Evolutionary conservation across 2,113 vertebrate genomes (phyloP), one percentile per base, ranked within the genome.

Genomic region (Sciurus niger): DNA sequence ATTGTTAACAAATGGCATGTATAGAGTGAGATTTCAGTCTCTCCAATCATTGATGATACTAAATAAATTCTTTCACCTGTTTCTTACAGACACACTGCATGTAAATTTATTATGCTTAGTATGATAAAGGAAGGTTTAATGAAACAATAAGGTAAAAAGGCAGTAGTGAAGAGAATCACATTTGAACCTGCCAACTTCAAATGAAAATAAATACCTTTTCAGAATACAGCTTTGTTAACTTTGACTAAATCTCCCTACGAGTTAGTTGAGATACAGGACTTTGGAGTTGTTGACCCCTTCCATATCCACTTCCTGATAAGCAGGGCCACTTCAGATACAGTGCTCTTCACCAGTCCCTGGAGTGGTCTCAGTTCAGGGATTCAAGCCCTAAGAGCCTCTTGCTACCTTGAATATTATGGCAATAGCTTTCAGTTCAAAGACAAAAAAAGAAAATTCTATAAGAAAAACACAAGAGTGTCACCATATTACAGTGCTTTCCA

Each of bases 391-490:
- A 51, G 34, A 74, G 2, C 3, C 68, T 89, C 63, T 73, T 51
- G 16, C 1, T 48, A 34, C 7, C 8, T 73, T 94, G 70, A 89
- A 48, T 22, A 43, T 73, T 51, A 85, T 24, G 48, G 2, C 48
- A 55, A 92, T 12, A 58, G 7, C 20, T 82, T 48, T 25, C 1
- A 60, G 34, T 83, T 46, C 6, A 43, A 58, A 67, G 18, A 25
- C 85, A 60, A 88, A 4, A 80, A 58, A 24, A 60, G n/a, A 60
- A 24, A 74, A 90, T 53, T 6, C 22, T 74, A 53, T 10, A 77
- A 88, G 20, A 63, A 73, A 88, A 97, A 97, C 16, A 82, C 2
- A 30, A 89, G 20, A n/a, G 2, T 65, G 18, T 51, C 83, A 60
- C 68, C 10, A 78, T 82, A 82, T 84, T 43, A 90, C 1, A 84